These are phyloP conservation scores for Phoxinus dragarum DNA, from an alignment of 2,797 vertebrate genomes.

Conservation along the genomic window DNA sequence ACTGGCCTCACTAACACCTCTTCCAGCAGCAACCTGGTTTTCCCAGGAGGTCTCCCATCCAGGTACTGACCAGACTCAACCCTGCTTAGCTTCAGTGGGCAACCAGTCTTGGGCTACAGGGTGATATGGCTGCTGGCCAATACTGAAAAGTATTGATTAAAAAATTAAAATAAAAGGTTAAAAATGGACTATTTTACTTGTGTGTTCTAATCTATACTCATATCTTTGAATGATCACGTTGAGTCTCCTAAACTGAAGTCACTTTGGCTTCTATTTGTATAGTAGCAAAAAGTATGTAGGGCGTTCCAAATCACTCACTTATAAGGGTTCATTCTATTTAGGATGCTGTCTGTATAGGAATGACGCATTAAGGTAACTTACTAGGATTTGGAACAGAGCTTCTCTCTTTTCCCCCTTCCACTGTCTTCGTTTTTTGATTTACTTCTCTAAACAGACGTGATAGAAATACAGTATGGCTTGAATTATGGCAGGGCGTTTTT, in stretches of 20 bases:
- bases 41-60: too few species aligned
- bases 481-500: conserved; percentile 62
- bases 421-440: conserved; percentile 48
- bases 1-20: too few species aligned
- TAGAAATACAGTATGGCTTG: conserved; percentile 45
- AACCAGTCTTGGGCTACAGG: too few species aligned
- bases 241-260: background rate
- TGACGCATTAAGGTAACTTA: background rate
- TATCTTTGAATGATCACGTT: background rate
- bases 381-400: background rate
- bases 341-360: too few species aligned
- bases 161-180: background rate
- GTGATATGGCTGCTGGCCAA: too few species aligned
- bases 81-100: too few species aligned
- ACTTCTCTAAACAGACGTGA: conserved; percentile 42
- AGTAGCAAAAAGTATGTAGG: background rate
- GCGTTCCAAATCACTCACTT: background rate
- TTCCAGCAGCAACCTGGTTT: too few species aligned
- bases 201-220: background rate
- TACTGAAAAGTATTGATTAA: background rate
- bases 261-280: background rate
- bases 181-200: background rate
- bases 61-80: too few species aligned
- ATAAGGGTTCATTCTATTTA: background rate
- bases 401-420: conserved; percentile 47